These are phyloP conservation scores for Torymus tubicola DNA, from an alignment of 2,888 invertebrate species.

Conservation along the genomic window DNA sequence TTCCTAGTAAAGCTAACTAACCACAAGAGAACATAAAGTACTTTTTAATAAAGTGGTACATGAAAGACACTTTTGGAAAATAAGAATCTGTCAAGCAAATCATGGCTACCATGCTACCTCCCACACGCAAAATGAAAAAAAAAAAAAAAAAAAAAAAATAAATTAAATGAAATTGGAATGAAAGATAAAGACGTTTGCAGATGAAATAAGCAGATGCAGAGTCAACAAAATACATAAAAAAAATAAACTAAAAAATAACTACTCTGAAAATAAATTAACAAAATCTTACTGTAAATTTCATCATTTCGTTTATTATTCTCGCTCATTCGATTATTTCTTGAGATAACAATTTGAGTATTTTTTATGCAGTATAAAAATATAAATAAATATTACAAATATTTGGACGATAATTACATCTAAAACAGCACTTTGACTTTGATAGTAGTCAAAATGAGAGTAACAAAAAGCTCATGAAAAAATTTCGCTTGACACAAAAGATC, in stretches of 20 bases:
- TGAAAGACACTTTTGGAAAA: not conserved
- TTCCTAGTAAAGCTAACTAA: constrained; percentile 55
- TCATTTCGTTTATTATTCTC: constrained; percentile 45
- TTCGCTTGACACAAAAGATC: constrained; percentile 19
- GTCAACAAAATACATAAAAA: not conserved
- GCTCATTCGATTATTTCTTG: constrained; percentile 3
- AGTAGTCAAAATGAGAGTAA: constrained; percentile 20
- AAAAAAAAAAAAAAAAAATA: constrained; percentile 2
- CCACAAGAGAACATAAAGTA: constrained; percentile 55
- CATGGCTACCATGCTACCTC: constrained; percentile 34
- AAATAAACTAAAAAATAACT: constrained; percentile 30
- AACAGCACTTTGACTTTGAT: constrained; percentile 12
- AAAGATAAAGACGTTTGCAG: not conserved
- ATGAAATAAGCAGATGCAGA: not conserved
- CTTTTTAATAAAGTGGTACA: constrained; percentile 19
- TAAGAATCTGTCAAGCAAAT: not conserved
- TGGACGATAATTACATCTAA: constrained; percentile 30
- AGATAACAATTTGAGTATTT: constrained; percentile 30
- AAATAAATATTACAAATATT: constrained; percentile 55
- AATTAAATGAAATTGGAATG: not conserved
- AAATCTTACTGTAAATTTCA: constrained; percentile 43
- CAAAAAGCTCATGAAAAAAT: constrained; percentile 26
- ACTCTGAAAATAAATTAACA: constrained; percentile 49
- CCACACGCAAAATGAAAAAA: constrained; percentile 29
- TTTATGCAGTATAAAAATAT: constrained; percentile 50